Percentiles rank a stretch among this genome's conserved stretches.
Evolutionary conservation across 2,888 invertebrate species (phyloP).

Genomic region (Drosophila longiperda): DNA sequence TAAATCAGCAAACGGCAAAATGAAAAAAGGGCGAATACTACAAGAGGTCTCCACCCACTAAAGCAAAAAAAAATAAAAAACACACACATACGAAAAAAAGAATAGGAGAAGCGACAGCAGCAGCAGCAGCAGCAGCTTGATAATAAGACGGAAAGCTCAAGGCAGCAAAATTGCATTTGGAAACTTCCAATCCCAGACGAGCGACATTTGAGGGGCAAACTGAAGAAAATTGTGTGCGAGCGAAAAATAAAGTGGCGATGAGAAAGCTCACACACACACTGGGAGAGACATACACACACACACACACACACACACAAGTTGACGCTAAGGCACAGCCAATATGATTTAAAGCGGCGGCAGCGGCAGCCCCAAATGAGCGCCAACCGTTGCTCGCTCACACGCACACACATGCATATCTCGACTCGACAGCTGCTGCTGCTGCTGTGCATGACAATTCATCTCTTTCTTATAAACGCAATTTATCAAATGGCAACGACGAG

Average conservation of each 20-base stretch:
- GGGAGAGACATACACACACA: not conserved
- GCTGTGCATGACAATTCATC: conserved; percentile 84
- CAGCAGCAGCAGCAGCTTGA: conserved; percentile 46
- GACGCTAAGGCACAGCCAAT: conserved; percentile 71
- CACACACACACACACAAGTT: conserved; percentile 9
- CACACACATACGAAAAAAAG: conserved; percentile 21
- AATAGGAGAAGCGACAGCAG: conserved; percentile 45
- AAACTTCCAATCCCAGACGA: conserved; percentile 84
- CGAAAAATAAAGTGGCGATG: conserved; percentile 67
- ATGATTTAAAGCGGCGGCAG: conserved; percentile 77
- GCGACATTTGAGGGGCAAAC: conserved; percentile 40
- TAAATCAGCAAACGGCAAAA: conserved; percentile 62
- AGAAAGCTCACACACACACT: conserved; percentile 56
- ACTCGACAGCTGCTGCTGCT: conserved; percentile 46
- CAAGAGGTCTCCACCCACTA: conserved; percentile 53
- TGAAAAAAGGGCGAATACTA: conserved; percentile 31
- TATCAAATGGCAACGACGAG: conserved; percentile 84
- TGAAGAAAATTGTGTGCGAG: conserved; percentile 59
- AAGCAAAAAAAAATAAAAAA: conserved; percentile 21
- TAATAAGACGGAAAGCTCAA: conserved; percentile 74
- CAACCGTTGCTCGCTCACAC: conserved; percentile 70
- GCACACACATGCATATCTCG: conserved; percentile 38
- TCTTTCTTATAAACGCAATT: conserved; percentile 85
- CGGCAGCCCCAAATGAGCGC: conserved; percentile 67
- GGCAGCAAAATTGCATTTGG: conserved; percentile 81